phyloP scores from a whole-genome alignment of 2,113 vertebrate species.

The Alethe diademata region DNA sequence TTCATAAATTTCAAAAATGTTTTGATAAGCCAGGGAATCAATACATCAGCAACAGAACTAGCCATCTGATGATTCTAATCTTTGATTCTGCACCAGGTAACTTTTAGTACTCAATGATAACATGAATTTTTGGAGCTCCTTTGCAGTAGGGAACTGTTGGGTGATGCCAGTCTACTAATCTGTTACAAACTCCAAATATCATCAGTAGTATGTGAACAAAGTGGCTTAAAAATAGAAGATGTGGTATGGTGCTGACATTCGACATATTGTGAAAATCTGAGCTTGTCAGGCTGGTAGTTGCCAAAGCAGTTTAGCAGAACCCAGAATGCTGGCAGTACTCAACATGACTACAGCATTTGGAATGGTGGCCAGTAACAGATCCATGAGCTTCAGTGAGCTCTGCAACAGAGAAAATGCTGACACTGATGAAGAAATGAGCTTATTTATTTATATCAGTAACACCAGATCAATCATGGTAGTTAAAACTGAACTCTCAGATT shows the following conservation, averaged over 20 bases:
- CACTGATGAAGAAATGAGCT: rapidly evolving
- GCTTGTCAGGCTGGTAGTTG: background rate
- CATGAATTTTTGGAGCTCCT: background rate
- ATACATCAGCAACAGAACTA: background rate
- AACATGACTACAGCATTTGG: background rate
- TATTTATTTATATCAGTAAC: background rate
- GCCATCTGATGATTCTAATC: background rate
- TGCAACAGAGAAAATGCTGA: background rate
- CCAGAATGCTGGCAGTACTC: background rate
- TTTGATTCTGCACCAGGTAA: background rate
- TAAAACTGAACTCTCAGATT: background rate
- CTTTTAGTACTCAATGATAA: background rate
- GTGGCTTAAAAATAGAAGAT: slow-evolving; percentile 43
- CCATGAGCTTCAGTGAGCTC: background rate
- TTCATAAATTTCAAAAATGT: background rate
- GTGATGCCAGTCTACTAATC: background rate
- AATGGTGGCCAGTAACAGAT: background rate
- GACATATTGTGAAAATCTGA: slow-evolving; percentile 39
- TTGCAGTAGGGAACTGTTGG: slow-evolving; percentile 8
- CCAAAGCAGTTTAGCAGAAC: slow-evolving; percentile 31
- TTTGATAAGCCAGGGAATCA: background rate
- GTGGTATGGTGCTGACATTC: slow-evolving; percentile 26
- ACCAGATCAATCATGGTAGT: background rate
- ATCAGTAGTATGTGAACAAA: slow-evolving; percentile 5
- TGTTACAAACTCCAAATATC: slow-evolving; percentile 13